Base-by-base conservation (phyloP, 2,888 invertebrate species). In the Philereme transversata region DNA sequence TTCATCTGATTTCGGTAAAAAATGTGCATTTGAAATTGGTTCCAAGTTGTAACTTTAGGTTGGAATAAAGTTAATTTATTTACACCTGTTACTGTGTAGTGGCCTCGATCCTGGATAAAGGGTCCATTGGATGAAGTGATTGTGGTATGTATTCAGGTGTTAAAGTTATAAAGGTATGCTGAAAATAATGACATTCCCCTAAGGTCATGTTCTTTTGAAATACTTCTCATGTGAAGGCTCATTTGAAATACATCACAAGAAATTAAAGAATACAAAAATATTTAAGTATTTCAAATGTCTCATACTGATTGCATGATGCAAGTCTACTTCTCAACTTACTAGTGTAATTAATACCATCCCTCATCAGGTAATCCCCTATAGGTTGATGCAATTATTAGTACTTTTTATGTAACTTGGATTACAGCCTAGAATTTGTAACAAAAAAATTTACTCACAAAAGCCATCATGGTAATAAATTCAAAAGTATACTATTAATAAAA, bases 121-220 rank as follows among this genome's bases (percentile, higher is more conserved):
- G 69, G 70, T 69, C 73, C 58, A 52, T 70, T 79, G 86, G 84
- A 85, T 87, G 84, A 86, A 86, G 88, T 89, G 90, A 77, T 74
- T 78, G 84, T 88, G 90, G 91, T 90, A 85, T 58, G 90, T 90
- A 85, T 77, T 50, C 40, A 47, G 7, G 34, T 43, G 44, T 36
- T 8, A 44, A n/a, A 46, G 47, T 10, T 10, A 6, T 47, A 33
- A 38, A 45, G 51, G 52, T 55, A 62, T 54, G 8, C 50, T 44
- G 62, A 73, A 70, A 70, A 72, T 74, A 35, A 52, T 65, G 62
- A 70, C 75, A 75, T 75, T 76, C 69, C 61, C 68, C 71, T 74
- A 78, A 83, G 78, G 79, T 82, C 80, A 81, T 67, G 48, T 58
- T 56, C 48, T 50, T 44, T 22, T 22, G 22, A 22, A 22, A 22